Conservation (phyloP, 2,888 invertebrate species). For the Eupithecia insigniata region DNA sequence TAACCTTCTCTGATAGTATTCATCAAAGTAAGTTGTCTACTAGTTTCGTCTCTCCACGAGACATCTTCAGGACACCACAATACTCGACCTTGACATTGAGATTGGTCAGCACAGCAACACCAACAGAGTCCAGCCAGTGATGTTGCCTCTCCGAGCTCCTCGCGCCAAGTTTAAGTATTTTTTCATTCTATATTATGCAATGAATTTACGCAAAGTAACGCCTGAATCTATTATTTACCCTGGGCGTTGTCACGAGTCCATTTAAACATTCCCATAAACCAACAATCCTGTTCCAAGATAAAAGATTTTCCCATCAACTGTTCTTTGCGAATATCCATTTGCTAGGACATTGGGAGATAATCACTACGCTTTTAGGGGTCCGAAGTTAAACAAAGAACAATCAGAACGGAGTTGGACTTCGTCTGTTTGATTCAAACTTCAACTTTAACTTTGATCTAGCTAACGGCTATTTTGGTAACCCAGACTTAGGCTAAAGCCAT, state of each 20-base stretch:
- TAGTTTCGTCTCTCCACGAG: no score
- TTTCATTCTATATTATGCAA: no score
- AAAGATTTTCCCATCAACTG: conserved; percentile 45
- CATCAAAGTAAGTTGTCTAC: no score
- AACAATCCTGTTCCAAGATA: conserved; percentile 47
- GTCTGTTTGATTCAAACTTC: background rate
- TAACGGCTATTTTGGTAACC: background rate
- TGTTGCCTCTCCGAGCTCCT: no score
- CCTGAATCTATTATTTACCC: no score
- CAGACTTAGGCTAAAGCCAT: background rate
- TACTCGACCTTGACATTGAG: no score
- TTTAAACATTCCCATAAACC: background rate
- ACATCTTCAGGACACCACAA: no score
- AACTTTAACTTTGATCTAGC: background rate
- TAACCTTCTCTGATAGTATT: no score
- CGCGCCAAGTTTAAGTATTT: no score
- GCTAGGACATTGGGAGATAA: conserved; percentile 46
- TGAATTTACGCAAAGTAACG: no score
- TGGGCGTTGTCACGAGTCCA: background rate
- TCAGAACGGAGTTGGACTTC: background rate
- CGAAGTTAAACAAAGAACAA: conserved; percentile 19
- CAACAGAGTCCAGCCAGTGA: no score
- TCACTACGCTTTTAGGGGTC: conserved; percentile 34
- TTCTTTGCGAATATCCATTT: conserved; percentile 48
- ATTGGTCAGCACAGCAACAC: no score